Evolutionary conservation across 2,888 invertebrate genomes (phyloP).

Genomic region (Pteria penguin): DNA sequence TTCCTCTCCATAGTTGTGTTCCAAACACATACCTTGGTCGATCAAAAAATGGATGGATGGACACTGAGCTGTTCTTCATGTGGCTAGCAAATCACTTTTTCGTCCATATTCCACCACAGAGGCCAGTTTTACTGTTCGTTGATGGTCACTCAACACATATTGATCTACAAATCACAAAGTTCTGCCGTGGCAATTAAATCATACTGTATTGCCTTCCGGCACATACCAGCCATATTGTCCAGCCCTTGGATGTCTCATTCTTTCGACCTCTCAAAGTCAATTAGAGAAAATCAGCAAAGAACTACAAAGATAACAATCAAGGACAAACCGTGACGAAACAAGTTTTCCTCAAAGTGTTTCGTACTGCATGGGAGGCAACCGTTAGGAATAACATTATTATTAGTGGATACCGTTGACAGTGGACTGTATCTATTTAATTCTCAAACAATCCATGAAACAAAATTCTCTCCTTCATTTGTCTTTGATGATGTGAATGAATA

Average conservation of each 20-base stretch:
- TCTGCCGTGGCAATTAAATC: neutral
- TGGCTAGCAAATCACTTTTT: slow-evolving; percentile 3
- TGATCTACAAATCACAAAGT: neutral
- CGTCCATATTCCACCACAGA: neutral
- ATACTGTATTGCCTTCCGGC: slow-evolving; percentile 4
- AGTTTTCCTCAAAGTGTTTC: slow-evolving; percentile 6
- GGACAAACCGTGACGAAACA: neutral
- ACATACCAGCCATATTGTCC: slow-evolving; percentile 8
- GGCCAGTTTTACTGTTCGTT: slow-evolving; percentile 5
- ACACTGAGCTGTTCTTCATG: neutral
- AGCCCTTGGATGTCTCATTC: slow-evolving; percentile 3
- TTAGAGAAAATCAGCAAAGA: neutral
- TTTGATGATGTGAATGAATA: neutral
- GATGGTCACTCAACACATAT: slow-evolving; percentile 18
- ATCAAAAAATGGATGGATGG: slow-evolving; percentile 18
- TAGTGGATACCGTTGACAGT: neutral
- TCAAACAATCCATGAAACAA: neutral
- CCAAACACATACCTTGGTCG: neutral
- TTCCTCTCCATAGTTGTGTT: neutral
- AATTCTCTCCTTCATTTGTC: neutral
- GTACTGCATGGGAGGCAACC: neutral
- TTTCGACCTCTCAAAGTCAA: neutral
- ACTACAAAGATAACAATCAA: neutral
- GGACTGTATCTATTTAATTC: slow-evolving; percentile 1
- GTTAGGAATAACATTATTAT: neutral